phyloP scores from a whole-genome alignment of 1,140 invertebrate species.

The Penaeus chinensis region DNA sequence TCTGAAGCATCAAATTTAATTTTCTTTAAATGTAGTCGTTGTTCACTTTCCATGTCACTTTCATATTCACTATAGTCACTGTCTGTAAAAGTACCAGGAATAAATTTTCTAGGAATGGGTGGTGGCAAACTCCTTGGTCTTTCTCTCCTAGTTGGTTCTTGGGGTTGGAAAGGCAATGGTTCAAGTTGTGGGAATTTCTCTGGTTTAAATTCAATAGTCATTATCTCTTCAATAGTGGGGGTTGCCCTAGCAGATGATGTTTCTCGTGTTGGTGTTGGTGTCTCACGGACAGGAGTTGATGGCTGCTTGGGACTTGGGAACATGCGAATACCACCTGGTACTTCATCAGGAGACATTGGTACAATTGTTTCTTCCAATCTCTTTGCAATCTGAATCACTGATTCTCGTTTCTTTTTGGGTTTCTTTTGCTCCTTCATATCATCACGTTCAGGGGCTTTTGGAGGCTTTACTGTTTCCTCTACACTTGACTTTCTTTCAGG shows the following conservation, averaged over 20 bases:
- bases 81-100: constrained; percentile 77
- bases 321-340: constrained; percentile 76
- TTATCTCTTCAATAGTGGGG: constrained; percentile 37
- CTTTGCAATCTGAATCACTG: constrained; percentile 75
- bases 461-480: constrained; percentile 69
- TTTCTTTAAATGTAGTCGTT: constrained; percentile 51
- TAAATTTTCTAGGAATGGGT: constrained; percentile 76
- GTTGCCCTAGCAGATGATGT: constrained; percentile 23
- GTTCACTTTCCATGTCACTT: constrained; percentile 75
- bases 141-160: constrained; percentile 55
- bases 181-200: constrained; percentile 63
- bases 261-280: constrained; percentile 58
- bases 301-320: constrained; percentile 69
- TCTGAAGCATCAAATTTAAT: constrained; percentile 57
- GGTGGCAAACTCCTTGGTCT: constrained; percentile 66
- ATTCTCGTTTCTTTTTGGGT: constrained; percentile 68
- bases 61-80: constrained; percentile 83
- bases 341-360: constrained; percentile 72
- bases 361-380: constrained; percentile 75
- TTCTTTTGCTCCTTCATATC: constrained; percentile 49
- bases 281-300: constrained; percentile 48
- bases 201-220: constrained; percentile 29
- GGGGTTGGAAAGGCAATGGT: constrained; percentile 61
- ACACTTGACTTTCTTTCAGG: constrained; percentile 18
- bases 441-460: constrained; percentile 66